Evolutionary conservation across 1,140 invertebrate species (phyloP), one percentile per base, ranked within the genome.

Genomic region (Conus ventricosus): DNA sequence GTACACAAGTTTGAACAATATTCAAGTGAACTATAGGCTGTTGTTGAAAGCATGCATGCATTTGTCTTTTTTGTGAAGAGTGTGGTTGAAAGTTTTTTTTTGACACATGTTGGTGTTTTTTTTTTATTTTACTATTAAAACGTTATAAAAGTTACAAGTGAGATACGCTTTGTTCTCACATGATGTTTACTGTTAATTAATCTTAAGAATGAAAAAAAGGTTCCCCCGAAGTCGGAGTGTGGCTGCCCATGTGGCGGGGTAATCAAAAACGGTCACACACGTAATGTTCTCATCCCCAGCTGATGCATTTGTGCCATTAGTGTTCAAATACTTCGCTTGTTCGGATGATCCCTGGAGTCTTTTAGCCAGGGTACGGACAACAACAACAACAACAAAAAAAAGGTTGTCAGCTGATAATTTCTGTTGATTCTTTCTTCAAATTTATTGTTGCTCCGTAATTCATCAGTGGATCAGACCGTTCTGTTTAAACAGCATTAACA

Each of bases 51-150:
- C 81, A 85, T 87, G 85, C 85, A 71, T 63, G 60, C 60, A 20
- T 75, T 78, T 89, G 84, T 54, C 84, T 57, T 85, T 85, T 87
- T 89, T 89, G 81, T 89, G 27, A 87, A 87, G 82, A 63, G 51
- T 84, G 76, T 51, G 84, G 78, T 78, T 81, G 85, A 89, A 54
- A 87, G 84, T 89, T 89, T 85, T 87, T 89, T 89, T 89, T 89
- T 89, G 89, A 89, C 87, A 89, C 82, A 85, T 89, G 89, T 87
- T 89, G 86, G 78, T 78, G 86, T 75, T 83, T 83, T 85, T 87
- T 87, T 89, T 89, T 87, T 89, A 81, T 84, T 81, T 84, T 89
- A 85, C 85, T 89, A 87, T 86, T 76, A 76, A 76, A n/a, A 80
- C 80, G 85, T 87, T 87, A 23, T 71, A n/a, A 71, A 8, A 60